phyloP scores from a whole-genome alignment of 2,113 vertebrate genomes.

The Zeus faber region DNA sequence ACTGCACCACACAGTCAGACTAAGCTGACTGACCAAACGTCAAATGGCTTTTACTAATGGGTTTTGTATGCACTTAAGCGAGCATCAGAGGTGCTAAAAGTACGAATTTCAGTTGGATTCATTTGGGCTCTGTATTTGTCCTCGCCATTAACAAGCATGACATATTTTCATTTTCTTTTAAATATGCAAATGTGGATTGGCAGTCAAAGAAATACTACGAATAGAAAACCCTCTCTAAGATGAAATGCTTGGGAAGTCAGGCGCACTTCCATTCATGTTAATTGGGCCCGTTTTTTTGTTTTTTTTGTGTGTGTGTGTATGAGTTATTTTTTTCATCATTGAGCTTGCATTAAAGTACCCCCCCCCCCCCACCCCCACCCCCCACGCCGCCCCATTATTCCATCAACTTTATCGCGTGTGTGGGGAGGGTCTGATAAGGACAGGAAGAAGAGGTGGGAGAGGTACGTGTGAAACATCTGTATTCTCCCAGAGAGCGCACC shows the following conservation, averaged over 20 bases:
- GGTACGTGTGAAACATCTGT: conserved; percentile 58
- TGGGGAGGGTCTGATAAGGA: conserved; percentile 30
- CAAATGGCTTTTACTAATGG: conserved; percentile 27
- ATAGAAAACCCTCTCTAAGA: conserved; percentile 28
- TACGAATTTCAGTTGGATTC: conserved; percentile 26
- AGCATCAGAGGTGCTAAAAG: conserved; percentile 3
- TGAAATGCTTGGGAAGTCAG: conserved; percentile 46
- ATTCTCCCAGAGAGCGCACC: conserved; percentile 55
- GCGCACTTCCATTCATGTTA: conserved; percentile 52
- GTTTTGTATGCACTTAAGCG: conserved; percentile 14
- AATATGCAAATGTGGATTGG: conserved; percentile 41
- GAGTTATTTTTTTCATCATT: conserved; percentile 6
- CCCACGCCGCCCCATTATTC: too few species aligned
- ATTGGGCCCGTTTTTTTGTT: conserved; percentile 53
- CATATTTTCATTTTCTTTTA: conserved; percentile 27
- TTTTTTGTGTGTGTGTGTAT: conserved; percentile 18
- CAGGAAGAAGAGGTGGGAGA: not conserved
- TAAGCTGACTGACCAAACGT: conserved; percentile 6
- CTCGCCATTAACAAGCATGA: conserved; percentile 36
- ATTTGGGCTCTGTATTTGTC: conserved; percentile 32
- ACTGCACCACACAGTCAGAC: conserved; percentile 25
- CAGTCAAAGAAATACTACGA: conserved; percentile 33
- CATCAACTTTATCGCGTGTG: conserved; percentile 19
- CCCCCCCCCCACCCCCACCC: too few species aligned
- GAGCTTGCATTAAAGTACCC: conserved; percentile 46